Percentiles rank a stretch among this genome's conserved stretches.
Evolutionary conservation across 2,888 invertebrate species (phyloP).

Genomic region (Sphecodes monilicornis): DNA sequence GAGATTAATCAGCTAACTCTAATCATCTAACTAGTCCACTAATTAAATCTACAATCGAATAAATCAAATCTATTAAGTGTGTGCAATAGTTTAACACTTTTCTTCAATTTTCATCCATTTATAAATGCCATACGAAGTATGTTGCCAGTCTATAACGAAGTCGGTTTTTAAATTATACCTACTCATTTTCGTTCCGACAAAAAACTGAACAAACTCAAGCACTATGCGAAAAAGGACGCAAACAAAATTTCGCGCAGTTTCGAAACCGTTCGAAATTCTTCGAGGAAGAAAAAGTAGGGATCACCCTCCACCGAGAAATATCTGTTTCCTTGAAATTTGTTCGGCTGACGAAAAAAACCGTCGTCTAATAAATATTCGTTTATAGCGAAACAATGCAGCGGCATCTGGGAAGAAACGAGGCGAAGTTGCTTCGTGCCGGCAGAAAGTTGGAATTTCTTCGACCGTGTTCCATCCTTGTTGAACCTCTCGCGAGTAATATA

Average conservation of each 20-base stretch:
- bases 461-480: background rate
- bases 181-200: too few species aligned
- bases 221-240: background rate
- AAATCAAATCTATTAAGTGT: too few species aligned
- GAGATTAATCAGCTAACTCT: too few species aligned
- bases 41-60: too few species aligned
- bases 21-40: too few species aligned
- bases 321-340: background rate
- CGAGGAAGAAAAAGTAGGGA: background rate
- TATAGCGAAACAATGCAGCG: slow-evolving; percentile 40
- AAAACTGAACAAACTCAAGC: background rate
- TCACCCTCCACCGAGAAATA: background rate
- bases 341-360: background rate
- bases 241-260: background rate
- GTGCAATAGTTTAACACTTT: too few species aligned
- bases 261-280: background rate
- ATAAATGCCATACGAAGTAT: too few species aligned
- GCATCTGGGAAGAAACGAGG: slow-evolving; percentile 8
- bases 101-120: too few species aligned
- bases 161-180: too few species aligned
- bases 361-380: slow-evolving; percentile 29
- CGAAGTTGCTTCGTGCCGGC: background rate
- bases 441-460: slow-evolving; percentile 19
- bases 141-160: background rate
- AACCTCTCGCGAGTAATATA: background rate